Conservation (phyloP, 2,888 invertebrate genomes). For the Furcula furcula region DNA sequence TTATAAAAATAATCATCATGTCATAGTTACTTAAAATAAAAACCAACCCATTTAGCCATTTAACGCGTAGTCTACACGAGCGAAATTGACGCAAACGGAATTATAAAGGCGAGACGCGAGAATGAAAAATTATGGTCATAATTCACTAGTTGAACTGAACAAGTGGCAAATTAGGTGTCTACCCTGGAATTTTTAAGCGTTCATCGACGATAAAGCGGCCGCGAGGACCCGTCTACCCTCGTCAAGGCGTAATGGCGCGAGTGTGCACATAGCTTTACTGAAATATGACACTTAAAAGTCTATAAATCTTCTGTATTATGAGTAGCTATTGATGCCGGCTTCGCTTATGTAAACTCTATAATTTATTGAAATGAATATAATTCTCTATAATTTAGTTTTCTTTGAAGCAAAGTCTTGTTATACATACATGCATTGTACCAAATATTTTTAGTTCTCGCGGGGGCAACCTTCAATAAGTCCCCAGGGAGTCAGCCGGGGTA, state of each 20-base stretch:
- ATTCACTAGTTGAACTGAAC: slow-evolving; percentile 48
- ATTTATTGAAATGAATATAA: too few species aligned
- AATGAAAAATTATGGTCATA: slow-evolving; percentile 53
- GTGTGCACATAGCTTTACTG: slow-evolving; percentile 25
- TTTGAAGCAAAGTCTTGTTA: too few species aligned
- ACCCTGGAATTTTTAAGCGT: slow-evolving; percentile 50
- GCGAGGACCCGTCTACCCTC: slow-evolving; percentile 26
- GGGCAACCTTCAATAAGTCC: too few species aligned
- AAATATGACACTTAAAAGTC: slow-evolving; percentile 18
- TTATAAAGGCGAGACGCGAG: slow-evolving; percentile 33
- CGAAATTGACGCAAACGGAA: slow-evolving; percentile 29
- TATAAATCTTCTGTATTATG: slow-evolving; percentile 8
- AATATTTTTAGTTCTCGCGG: too few species aligned
- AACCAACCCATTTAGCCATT: slow-evolving; percentile 7
- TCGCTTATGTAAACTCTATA: too few species aligned
- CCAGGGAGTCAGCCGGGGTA: too few species aligned
- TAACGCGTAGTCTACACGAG: slow-evolving; percentile 22
- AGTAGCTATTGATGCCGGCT: too few species aligned
- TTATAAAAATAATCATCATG: too few species aligned
- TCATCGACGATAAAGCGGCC: slow-evolving; percentile 37
- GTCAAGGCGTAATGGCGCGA: slow-evolving; percentile 27
- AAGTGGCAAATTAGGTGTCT: slow-evolving; percentile 52
- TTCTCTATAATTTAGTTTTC: too few species aligned
- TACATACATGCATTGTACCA: too few species aligned
- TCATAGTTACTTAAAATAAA: too few species aligned